A percentile compares a stretch with the other conserved stretches of the same genome.
phyloP scores from a whole-genome alignment of 2,797 vertebrate species.

The Xiphorhynchus erythropygius region DNA sequence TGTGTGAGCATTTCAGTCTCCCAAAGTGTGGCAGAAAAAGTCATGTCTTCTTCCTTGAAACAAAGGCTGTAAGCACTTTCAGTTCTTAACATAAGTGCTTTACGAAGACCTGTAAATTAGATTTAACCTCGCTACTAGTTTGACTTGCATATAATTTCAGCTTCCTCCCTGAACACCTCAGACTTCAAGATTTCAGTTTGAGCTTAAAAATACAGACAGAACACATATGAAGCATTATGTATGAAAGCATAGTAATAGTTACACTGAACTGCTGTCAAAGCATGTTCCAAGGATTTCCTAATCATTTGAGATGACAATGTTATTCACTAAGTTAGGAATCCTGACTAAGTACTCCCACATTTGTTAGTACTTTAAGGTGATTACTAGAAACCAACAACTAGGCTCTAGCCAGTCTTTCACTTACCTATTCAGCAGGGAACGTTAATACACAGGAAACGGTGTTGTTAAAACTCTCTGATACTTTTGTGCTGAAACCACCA shows the following conservation, averaged over 20 bases:
- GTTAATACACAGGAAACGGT: background rate
- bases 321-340: background rate
- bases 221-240: background rate
- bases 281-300: background rate
- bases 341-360: background rate
- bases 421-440: background rate
- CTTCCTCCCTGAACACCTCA: background rate
- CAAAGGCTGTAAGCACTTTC: background rate
- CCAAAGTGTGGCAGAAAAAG: background rate
- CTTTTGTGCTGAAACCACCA: background rate
- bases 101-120: background rate
- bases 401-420: background rate
- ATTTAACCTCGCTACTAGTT: background rate
- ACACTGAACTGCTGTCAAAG: background rate
- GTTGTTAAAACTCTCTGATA: background rate
- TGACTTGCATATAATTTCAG: background rate
- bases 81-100: background rate
- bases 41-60: background rate
- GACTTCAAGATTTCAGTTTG: background rate
- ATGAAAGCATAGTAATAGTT: background rate
- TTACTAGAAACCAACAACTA: background rate
- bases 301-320: background rate
- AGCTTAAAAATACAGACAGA: background rate
- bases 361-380: background rate
- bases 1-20: background rate